Evolutionary conservation across 2,888 invertebrate species (phyloP), one percentile per base, ranked within the genome.

Genomic region (Mimumesa dahlbomi): DNA sequence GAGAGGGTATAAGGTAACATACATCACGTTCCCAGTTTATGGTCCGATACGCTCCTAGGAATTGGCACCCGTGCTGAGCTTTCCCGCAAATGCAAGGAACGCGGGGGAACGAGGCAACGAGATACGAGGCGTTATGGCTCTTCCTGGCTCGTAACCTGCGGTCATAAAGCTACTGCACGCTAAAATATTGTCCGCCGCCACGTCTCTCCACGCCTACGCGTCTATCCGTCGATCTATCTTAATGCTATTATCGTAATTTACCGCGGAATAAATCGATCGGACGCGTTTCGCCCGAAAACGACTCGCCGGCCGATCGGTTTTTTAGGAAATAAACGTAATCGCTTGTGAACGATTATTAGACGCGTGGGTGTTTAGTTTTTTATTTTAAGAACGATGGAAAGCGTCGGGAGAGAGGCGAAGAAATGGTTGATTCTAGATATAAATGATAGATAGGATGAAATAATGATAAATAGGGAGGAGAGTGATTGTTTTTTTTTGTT

Each of bases 101-200:
- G 76, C 73, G 36, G 50, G 64, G 73, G 14, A 59, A 66, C 63
- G 70, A 59, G 69, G 64, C 62, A 68, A 65, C 79, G 73, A 84
- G 84, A 85, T 86, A 85, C 83, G 79, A 82, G 81, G 81, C 85
- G 85, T 88, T 88, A 88, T 87, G 87, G 87, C 84, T 88, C 87
- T 88, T 88, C 86, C 88, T 87, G 86, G 84, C 88, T 88, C 88
- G 87, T 88, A 88, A 88, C 87, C 86, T 84, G 82, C 80, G 86
- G 85, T 86, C 88, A 88, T 88, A 88, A 88, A 88, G 88, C 88
- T 85, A 88, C 88, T 85, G 83, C 84, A 77, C 81, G 83, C 77
- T 88, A 82, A 88, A 87, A 88, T 88, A 88, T 88, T 81, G 82
- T 83, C 81, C 79, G 81, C 77, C 84, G 77, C 83, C 81, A 68